Base-by-base conservation (phyloP, 2,888 invertebrate genomes). In the Lycia hirtaria region DNA sequence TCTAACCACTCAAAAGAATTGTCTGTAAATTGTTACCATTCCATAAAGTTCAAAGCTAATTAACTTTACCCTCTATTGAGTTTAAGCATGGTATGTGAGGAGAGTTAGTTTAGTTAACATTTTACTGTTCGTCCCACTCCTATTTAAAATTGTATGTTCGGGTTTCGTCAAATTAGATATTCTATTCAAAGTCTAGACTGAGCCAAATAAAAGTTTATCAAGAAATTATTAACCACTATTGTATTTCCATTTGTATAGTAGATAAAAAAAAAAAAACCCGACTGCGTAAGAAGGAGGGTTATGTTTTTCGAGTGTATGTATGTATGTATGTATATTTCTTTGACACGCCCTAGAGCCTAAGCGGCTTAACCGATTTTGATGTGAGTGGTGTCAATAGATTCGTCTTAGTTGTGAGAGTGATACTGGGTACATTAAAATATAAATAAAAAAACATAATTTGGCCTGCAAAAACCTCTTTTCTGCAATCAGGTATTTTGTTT, bases 51-150 rank as follows among this genome's bases (percentile, higher is more conserved):
- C 41, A n/a, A 40, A n/a, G 4, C 38, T 19, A 32, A 24, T 47
- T 47, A 51, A 49, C 28, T 41, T 22, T 22, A 50, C 28, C 30
- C 47, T 53, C 26, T 45, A 56, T 60, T 37, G 53, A 52, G 49
- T 30, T n/a, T 45, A 19, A 40, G 37, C 60, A 53, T 56, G 60
- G n/a, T 40, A 60, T 45, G 35, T 44, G 28, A 32, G 14, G 35
- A 37, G 33, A 24, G 24, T 20, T 40, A 24, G 24, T 20, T 52
- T 19, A 19, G 24, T n/a, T n/a, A 35, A 26, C n/a, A n/a, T n/a
- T n/a, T n/a, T n/a, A 19, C 17, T 41, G 10, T 37, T 20, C 28
- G 19, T 43, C 24, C 26, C 14, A 7, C 22, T 38, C 2, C 6
- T n/a, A 30, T 22, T 38, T 22, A 12, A 38, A 22, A 38, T 33